Evolutionary conservation across 2,113 vertebrate species (phyloP).

Genomic region (Austrofundulus limnaeus): DNA sequence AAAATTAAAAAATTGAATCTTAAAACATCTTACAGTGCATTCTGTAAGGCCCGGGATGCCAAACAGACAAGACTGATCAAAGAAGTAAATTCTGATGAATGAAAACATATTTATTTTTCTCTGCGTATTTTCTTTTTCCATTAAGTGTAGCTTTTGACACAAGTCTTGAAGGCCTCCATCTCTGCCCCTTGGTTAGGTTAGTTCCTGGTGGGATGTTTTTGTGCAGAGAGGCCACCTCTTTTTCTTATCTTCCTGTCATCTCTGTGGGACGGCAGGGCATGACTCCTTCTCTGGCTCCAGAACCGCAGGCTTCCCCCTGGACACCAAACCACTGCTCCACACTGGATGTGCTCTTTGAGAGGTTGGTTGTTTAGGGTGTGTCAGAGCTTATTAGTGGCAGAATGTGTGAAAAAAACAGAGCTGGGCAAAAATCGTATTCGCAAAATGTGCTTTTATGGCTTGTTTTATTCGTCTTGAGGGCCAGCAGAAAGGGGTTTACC

Average conservation of each 20-base stretch:
- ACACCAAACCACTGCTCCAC: conserved; percentile 75
- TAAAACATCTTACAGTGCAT: conserved; percentile 27
- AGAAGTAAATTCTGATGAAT: conserved; percentile 29
- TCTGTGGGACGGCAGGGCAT: conserved; percentile 85
- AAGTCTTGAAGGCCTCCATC: conserved; percentile 43
- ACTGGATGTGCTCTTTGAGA: conserved; percentile 53
- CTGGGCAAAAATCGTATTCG: conserved; percentile 32
- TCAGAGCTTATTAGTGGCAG: conserved; percentile 67
- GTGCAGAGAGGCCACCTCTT: conserved; percentile 76
- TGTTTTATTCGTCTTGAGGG: conserved; percentile 39
- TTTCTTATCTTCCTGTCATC: conserved; percentile 90
- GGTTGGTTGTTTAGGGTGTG: conserved; percentile 69
- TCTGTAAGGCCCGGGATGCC: conserved; percentile 30
- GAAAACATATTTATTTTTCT: conserved; percentile 27
- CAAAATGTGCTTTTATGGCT: conserved; percentile 55
- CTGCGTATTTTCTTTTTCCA: conserved; percentile 31
- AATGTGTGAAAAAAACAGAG: conserved; percentile 67
- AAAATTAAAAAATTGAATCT: too few relatives aligned
- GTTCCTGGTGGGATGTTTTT: conserved; percentile 76
- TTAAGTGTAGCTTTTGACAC: conserved; percentile 50
- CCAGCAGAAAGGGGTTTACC: conserved; percentile 40
- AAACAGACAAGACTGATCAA: conserved; percentile 24
- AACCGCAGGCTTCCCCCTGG: conserved; percentile 77
- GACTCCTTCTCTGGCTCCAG: conserved; percentile 83
- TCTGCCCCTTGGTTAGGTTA: conserved; percentile 63